phyloP scores from a whole-genome alignment of 2,797 vertebrate species.

The Trachops cirrhosus region DNA sequence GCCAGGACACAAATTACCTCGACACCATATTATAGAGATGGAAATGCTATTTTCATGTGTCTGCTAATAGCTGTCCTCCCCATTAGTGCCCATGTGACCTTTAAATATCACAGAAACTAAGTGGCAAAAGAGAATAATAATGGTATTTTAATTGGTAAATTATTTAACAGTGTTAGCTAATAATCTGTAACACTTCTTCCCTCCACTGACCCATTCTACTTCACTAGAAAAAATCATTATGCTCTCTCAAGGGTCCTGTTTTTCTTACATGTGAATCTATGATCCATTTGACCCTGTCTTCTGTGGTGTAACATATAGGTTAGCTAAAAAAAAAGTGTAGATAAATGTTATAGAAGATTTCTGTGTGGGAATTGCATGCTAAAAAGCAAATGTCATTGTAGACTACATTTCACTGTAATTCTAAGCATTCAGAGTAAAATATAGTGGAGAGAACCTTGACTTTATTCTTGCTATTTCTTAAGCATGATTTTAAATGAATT shows the following conservation, averaged over 20 bases:
- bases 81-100: conserved; percentile 81
- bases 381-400: conserved; percentile 14
- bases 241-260: conserved; percentile 19
- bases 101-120: conserved; percentile 84
- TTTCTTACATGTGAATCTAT: conserved; percentile 53
- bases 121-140: conserved; percentile 82
- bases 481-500: neutral
- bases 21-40: conserved; percentile 70
- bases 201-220: conserved; percentile 17
- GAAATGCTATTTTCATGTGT: conserved; percentile 75
- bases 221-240: conserved; percentile 75
- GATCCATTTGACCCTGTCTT: conserved; percentile 42
- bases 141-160: conserved; percentile 87
- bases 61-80: conserved; percentile 81
- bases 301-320: neutral
- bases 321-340: neutral
- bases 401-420: neutral
- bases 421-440: neutral
- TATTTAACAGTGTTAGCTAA: conserved; percentile 82
- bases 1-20: conserved; percentile 69
- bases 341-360: conserved; percentile 36
- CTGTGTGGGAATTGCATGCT: neutral
- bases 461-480: neutral
- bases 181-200: conserved; percentile 55
- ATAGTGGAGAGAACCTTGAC: neutral